These are phyloP conservation scores for Drosophila demipolita DNA, from an alignment of 2,888 invertebrate species.

Conservation along the genomic window DNA sequence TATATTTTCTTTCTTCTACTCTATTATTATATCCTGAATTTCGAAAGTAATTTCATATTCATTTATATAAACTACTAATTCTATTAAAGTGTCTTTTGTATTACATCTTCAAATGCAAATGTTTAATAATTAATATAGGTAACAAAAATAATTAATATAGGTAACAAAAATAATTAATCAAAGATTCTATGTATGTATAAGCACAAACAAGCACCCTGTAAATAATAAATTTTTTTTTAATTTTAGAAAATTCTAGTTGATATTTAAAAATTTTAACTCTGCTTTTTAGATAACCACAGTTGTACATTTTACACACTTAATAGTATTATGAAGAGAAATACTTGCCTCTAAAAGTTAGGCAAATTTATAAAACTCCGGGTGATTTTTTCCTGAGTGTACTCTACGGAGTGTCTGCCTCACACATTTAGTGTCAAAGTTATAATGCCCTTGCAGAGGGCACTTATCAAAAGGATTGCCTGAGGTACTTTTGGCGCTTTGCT, in stretches of 20 bases:
- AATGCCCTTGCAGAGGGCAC: background rate
- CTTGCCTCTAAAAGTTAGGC: no score
- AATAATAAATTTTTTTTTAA: fast-evolving
- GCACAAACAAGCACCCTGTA: background rate
- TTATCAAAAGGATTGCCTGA: constrained; percentile 34
- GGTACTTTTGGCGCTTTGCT: constrained; percentile 46
- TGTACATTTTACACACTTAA: background rate
- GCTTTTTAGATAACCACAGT: background rate
- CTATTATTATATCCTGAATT: no score
- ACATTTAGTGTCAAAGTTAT: background rate
- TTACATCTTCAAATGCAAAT: no score
- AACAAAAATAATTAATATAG: no score
- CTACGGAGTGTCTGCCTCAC: background rate
- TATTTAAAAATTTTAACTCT: background rate
- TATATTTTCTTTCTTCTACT: no score
- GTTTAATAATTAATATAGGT: no score
- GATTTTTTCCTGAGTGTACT: background rate
- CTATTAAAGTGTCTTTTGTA: no score
- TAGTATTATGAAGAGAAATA: background rate
- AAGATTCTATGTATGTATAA: fast-evolving
- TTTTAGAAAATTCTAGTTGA: background rate
- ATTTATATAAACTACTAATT: no score
- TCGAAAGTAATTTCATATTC: no score
- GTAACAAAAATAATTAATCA: no score
- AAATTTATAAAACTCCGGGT: background rate